Conservation (phyloP, 2,888 invertebrate genomes). For the Eupithecia subumbrata region DNA sequence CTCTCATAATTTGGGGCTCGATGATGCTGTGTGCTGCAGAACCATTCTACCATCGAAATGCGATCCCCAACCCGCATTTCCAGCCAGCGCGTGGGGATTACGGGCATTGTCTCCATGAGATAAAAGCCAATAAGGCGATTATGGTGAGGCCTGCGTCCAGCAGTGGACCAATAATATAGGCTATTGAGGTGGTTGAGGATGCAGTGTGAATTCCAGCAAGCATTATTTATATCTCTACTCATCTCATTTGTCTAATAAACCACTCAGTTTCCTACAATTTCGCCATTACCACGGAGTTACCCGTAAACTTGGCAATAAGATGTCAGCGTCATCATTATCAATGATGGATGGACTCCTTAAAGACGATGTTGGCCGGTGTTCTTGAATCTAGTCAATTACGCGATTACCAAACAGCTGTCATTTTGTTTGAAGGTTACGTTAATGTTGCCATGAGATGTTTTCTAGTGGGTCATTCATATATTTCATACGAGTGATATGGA, state of each 20-base stretch:
- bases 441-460: background rate
- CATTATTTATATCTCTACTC: background rate
- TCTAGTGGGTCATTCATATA: background rate
- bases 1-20: too few relatives aligned
- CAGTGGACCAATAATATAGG: too few relatives aligned
- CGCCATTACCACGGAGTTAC: background rate
- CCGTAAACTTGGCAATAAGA: constrained; percentile 9
- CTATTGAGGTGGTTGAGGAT: background rate
- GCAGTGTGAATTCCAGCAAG: background rate
- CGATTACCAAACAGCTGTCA: constrained; percentile 23
- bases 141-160: too few relatives aligned
- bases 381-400: constrained; percentile 22
- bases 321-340: constrained; percentile 8
- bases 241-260: background rate
- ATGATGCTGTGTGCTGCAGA: too few relatives aligned
- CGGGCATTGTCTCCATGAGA: too few relatives aligned
- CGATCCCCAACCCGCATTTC: too few relatives aligned
- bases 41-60: too few relatives aligned
- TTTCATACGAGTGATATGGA: background rate
- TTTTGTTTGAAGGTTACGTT: constrained; percentile 26
- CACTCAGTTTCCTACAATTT: background rate
- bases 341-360: constrained; percentile 7
- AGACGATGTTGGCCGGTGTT: background rate
- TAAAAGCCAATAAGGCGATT: too few relatives aligned
- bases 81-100: too few relatives aligned